Evolutionary conservation across 2,113 vertebrate species (phyloP).

Genomic region (Sphyrna mokarran): DNA sequence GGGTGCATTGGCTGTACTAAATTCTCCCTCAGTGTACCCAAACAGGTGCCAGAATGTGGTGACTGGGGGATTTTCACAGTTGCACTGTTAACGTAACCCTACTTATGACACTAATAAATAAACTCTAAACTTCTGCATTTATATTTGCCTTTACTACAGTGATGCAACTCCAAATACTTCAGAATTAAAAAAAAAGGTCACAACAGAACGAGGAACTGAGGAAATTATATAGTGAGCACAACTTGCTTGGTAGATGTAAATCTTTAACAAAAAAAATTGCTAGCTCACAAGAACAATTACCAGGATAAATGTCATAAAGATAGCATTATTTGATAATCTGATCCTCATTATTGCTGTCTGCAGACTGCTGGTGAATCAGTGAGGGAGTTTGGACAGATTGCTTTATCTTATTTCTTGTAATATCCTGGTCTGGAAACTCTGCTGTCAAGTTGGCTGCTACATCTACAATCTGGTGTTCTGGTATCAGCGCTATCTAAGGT

Average conservation of each 20-base stretch:
- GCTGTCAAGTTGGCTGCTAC: neutral
- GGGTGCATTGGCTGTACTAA: no score
- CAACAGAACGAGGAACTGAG: neutral
- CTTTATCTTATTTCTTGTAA: neutral
- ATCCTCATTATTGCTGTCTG: neutral
- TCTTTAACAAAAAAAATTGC: neutral
- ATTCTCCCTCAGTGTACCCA: no score
- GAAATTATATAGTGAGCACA: neutral
- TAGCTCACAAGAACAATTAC: neutral
- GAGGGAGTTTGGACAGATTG: neutral
- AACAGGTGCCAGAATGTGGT: no score
- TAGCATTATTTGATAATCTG: neutral
- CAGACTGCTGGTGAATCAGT: neutral
- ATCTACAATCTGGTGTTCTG: neutral
- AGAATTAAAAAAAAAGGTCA: neutral
- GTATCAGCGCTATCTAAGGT: neutral
- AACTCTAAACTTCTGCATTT: neutral
- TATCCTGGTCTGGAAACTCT: slow-evolving; percentile 2
- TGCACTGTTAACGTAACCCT: no score
- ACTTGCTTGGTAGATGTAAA: neutral
- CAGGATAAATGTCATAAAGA: neutral
- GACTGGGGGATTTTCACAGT: no score
- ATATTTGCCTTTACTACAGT: neutral
- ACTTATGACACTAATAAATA: no score
- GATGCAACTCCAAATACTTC: neutral